A percentile compares a stretch with the other conserved stretches of the same genome.
phyloP scores from a whole-genome alignment of 2,888 invertebrate genomes.

The Rhagonycha lutea region DNA sequence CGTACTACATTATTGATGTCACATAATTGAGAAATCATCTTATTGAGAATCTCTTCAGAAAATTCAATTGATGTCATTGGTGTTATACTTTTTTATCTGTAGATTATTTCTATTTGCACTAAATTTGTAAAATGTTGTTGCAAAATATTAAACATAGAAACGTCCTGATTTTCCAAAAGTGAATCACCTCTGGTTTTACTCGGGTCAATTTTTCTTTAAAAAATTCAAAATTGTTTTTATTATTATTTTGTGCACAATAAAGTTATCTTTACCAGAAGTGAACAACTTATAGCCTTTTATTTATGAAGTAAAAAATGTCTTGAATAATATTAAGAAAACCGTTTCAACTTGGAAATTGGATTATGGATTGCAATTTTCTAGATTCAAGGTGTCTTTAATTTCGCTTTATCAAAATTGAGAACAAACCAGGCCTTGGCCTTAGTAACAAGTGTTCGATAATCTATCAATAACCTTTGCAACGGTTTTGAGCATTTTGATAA shows the following conservation, averaged over 20 bases:
- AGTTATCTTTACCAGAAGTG: too few species aligned
- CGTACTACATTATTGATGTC: neutral
- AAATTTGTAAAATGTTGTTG: neutral
- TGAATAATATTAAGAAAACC: too few species aligned
- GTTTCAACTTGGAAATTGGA: too few species aligned
- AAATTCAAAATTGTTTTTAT: neutral
- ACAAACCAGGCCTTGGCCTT: neutral
- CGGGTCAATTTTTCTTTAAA: neutral
- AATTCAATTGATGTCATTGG: neutral
- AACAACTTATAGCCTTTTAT: too few species aligned
- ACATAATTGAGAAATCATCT: neutral
- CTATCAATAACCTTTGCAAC: slow-evolving; percentile 11
- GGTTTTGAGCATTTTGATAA: slow-evolving; percentile 2
- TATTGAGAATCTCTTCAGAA: neutral
- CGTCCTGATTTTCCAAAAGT: neutral
- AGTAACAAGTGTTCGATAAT: slow-evolving; percentile 5
- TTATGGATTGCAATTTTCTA: too few species aligned
- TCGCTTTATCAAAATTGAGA: neutral
- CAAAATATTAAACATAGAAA: neutral
- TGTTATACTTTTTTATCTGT: neutral
- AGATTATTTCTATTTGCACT: neutral
- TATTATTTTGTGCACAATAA: neutral
- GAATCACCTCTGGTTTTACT: neutral
- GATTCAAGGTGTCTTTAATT: too few species aligned
- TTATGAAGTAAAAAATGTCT: too few species aligned